A percentile compares a stretch with the other conserved stretches of the same genome.
Conservation (phyloP, 2,797 vertebrate species). For the Phataginus tricuspis region DNA sequence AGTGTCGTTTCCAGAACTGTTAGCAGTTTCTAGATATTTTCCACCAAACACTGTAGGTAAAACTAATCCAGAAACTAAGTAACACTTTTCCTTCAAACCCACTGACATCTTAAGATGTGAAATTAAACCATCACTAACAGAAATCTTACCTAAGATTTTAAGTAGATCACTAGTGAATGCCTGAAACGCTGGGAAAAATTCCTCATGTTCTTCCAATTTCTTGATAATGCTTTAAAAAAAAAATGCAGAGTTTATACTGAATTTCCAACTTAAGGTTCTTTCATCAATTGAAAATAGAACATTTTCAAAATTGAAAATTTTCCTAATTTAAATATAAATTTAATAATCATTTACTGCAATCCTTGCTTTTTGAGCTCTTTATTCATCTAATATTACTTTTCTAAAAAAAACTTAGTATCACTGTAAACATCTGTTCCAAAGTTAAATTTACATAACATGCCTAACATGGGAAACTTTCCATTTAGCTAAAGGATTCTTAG, state of each 20-base stretch:
- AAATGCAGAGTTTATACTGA: slow-evolving; percentile 64
- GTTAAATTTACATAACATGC: slow-evolving; percentile 49
- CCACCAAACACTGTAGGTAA: neutral
- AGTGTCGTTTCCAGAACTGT: neutral
- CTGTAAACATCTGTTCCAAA: slow-evolving; percentile 5
- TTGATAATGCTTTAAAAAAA: slow-evolving; percentile 89
- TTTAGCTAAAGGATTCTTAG: slow-evolving; percentile 31
- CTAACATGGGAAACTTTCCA: neutral
- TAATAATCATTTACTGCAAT: slow-evolving; percentile 30
- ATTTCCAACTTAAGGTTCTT: slow-evolving; percentile 31
- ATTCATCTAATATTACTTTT: slow-evolving; percentile 1
- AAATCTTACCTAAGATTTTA: slow-evolving; percentile 88
- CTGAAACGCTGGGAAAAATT: slow-evolving; percentile 94
- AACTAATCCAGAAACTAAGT: neutral
- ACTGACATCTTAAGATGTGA: neutral
- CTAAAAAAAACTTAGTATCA: neutral
- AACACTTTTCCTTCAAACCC: neutral
- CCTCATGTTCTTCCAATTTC: slow-evolving; percentile 92
- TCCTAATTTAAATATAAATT: slow-evolving; percentile 58
- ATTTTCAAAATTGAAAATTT: slow-evolving; percentile 63
- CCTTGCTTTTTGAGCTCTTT: neutral
- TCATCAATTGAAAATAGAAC: slow-evolving; percentile 3
- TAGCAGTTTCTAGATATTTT: neutral
- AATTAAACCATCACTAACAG: neutral
- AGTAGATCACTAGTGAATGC: slow-evolving; percentile 89